Evolutionary conservation across 2,888 invertebrate genomes (phyloP).

Genomic region (Hirtodrosophila alboralis): DNA sequence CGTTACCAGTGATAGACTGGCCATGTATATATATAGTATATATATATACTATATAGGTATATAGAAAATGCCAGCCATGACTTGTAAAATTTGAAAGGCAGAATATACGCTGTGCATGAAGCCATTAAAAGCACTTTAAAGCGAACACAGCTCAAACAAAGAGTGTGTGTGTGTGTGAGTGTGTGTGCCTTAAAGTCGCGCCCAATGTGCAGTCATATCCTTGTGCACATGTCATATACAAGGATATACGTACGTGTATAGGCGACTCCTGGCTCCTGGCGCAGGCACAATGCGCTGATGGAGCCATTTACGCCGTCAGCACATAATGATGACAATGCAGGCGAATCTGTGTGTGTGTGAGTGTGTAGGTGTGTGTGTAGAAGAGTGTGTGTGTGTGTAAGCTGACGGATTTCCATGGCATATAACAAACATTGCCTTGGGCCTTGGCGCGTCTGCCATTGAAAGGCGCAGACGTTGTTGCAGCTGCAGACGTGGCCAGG

Average conservation of each 20-base stretch:
- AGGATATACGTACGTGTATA: slow-evolving; percentile 35
- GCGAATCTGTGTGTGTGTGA: slow-evolving; percentile 8
- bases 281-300: slow-evolving; percentile 69
- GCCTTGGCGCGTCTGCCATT: slow-evolving; percentile 53
- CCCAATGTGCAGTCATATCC: slow-evolving; percentile 1
- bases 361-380: slow-evolving; percentile 11
- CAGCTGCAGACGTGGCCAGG: slow-evolving; percentile 43
- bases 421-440: slow-evolving; percentile 74
- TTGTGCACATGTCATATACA: slow-evolving; percentile 58
- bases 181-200: slow-evolving; percentile 64
- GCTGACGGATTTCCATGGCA: slow-evolving; percentile 73
- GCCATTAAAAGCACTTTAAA: slow-evolving; percentile 75
- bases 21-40: slow-evolving; percentile 39
- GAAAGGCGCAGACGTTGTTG: slow-evolving; percentile 68
- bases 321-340: slow-evolving; percentile 74
- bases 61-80: slow-evolving; percentile 50
- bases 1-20: slow-evolving; percentile 56
- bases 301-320: slow-evolving; percentile 79
- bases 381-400: slow-evolving; percentile 40
- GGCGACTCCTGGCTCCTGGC: slow-evolving; percentile 30
- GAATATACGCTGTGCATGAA: slow-evolving; percentile 47
- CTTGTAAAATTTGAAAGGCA: slow-evolving; percentile 48
- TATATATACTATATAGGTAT: slow-evolving; percentile 30
- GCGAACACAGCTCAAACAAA: slow-evolving; percentile 36
- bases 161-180: too few relatives aligned